Conservation (phyloP, 2,888 invertebrate species). For the Diarsia rubi region DNA sequence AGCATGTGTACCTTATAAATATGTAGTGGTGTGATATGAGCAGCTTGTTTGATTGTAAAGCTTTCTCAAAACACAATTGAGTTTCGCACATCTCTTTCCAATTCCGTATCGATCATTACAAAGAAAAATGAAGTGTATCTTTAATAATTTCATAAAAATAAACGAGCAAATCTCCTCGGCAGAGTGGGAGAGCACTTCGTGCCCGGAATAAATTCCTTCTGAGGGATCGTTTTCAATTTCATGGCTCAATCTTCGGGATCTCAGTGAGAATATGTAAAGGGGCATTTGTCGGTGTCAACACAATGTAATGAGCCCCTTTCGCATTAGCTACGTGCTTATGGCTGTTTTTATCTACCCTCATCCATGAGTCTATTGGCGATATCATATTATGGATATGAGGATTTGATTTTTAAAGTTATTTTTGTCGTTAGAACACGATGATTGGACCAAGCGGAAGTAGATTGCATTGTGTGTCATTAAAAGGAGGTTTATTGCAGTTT, state of each 20-base stretch:
- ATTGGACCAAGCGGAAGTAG: constrained; percentile 19
- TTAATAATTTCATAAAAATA: constrained; percentile 90
- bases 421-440: constrained; percentile 6
- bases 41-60: constrained; percentile 12
- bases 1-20: not conserved
- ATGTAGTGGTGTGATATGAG: not conserved
- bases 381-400: constrained; percentile 65
- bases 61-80: constrained; percentile 27
- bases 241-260: constrained; percentile 91
- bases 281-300: constrained; percentile 90
- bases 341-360: constrained; percentile 75
- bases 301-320: constrained; percentile 88
- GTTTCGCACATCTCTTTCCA: constrained; percentile 54
- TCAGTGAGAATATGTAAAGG: constrained; percentile 90
- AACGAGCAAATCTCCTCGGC: constrained; percentile 89
- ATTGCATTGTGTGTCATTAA: constrained; percentile 2
- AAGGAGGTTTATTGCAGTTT: not conserved
- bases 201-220: constrained; percentile 90
- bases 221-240: constrained; percentile 91
- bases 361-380: constrained; percentile 63
- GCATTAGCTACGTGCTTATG: constrained; percentile 85
- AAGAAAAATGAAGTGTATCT: constrained; percentile 84
- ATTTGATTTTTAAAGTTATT: constrained; percentile 57
- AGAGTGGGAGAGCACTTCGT: constrained; percentile 89
- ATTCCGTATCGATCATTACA: constrained; percentile 65